Evolutionary conservation across 1,140 invertebrate genomes (phyloP), one percentile per base, ranked within the genome.

Genomic region (Chironomus striatipennis): DNA sequence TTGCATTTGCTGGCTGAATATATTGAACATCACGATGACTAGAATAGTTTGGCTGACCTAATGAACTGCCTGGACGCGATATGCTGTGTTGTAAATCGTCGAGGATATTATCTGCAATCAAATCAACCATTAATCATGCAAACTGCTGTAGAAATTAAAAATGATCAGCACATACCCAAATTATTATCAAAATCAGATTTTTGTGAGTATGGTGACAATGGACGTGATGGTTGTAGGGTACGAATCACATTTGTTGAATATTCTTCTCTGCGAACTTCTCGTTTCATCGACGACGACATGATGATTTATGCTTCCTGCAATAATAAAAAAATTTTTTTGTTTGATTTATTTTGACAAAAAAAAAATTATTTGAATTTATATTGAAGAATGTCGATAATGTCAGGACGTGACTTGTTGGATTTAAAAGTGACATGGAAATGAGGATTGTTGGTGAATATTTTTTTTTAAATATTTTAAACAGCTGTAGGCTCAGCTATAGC

Each of bases 241-340:
- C 65, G 65, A 70, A 70, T 70, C 17, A 70, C 65, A 21, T 70
- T 70, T 70, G 65, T 70, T 21, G 65, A 70, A 70, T 70, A 70
- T 20, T 70, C 65, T 70, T 70, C 65, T 18, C 65, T 6, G n/a
- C 65, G 5, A 9, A 70, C 18, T 70, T 70, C 65, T 70, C 65
- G n/a, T 12, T 15, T 20, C 18, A 17, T 10, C 18, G 65, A 18
- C 20, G 65, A 18, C 65, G 64, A 17, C 64, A 70, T 70, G n/a
- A 18, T 70, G 17, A 70, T 70, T 70, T 70, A 70, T 70, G 65
- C 20, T 70, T n/a, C 47, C 47, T 57, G 47, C 1, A 34, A 34
- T 34, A 34, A 34, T n/a, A n/a, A 34, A 2, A 5, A 34, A 2
- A 34, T 34, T 34, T 34, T 34, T 34, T 34, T 34, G 24, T 34